Evolutionary conservation across 2,113 vertebrate species (phyloP), one percentile per base, ranked within the genome.

Genomic region (Athene cunicularia): DNA sequence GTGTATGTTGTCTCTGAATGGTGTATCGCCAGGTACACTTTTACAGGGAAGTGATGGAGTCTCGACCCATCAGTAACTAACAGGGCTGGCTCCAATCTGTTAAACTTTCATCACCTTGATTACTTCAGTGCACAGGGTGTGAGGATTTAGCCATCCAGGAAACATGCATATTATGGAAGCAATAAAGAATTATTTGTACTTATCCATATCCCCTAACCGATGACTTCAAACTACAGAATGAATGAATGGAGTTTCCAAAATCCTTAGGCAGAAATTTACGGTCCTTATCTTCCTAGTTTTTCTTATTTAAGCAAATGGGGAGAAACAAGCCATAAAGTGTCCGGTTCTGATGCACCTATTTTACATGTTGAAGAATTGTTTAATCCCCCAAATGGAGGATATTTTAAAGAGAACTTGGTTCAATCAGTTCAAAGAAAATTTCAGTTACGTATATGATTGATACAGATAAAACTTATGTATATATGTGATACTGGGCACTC

Each of bases 201-300:
- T 91, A 37, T 53, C 77, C 39, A 17, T 70, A 63, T 32, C 11
- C 26, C 28, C 22, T 86, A 73, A 32, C 8, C 37, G 64, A 59
- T 59, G 5, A 41, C 64, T 84, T 80, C 50, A 83, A 60, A 64
- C 22, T 8, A 39, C 9, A 37, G 55, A 88, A 79, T 22, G 27
- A 92, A 87, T 45, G 41, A 81, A 67, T 32, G 10, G 30, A 76
- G 5, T 67, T 94, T 90, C 13, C 22, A 85, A 89, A 91, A 87
- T 37, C 9, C 47, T 71, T n/a, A 63, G 56, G 43, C 35, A 74
- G 47, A 71, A 68, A 39, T 53, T 72, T 39, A 28, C 45, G 37
- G 5, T 50, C 27, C 14, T 73, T 82, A 14, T 52, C 35, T 52
- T 86, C 39, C 22, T 60, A 45, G 11, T 52, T 86, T 75, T 68